Evolutionary conservation across 2,113 vertebrate genomes (phyloP), one percentile per base, ranked within the genome.

Genomic region (Scartelaos histophorus): DNA sequence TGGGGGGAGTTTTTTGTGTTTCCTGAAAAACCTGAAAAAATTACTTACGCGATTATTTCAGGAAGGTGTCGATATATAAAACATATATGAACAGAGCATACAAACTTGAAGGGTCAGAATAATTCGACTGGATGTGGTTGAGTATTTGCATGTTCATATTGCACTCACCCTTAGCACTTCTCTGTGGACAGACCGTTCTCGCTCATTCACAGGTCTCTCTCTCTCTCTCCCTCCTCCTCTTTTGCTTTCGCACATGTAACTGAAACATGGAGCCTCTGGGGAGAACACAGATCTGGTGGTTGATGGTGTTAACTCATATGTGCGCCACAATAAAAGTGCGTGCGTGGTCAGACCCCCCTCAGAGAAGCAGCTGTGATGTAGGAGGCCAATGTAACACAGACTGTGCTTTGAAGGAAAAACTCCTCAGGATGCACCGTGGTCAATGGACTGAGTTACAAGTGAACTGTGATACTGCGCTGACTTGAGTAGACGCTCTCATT

Each of bases 251-350:
- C 75, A 78, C 64, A 21, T 38, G 70, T 70, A 69, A 69, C 69
- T 76, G 81, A 87, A 78, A 78, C 71, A 65, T 22, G 61, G 54
- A 75, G 68, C 75, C 84, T 84, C 81, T 45, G 60, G 86, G 73
- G 80, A 83, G 73, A 83, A 71, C 73, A 82, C 68, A 69, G 60
- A 53, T 81, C 76, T 81, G 53, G 68, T 67, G 79, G 76, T 89
- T 80, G 82, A 79, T 67, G 69, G 74, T 80, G 76, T 82, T 82
- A 83, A 86, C 72, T 78, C 77, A 86, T 82, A 80, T 84, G 75
- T 45, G 67, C 77, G 19, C 69, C 58, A 65, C 69, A 76, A 75
- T 75, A 79, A 79, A 82, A 70, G 75, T 62, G 69, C 71, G 61
- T 72, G 68, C 75, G 72, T 57, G 68, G 66, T 67, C 51, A 57